These are phyloP conservation scores for Chalcosyrphus nemorum DNA, from an alignment of 2,888 invertebrate species.

Conservation along the genomic window DNA sequence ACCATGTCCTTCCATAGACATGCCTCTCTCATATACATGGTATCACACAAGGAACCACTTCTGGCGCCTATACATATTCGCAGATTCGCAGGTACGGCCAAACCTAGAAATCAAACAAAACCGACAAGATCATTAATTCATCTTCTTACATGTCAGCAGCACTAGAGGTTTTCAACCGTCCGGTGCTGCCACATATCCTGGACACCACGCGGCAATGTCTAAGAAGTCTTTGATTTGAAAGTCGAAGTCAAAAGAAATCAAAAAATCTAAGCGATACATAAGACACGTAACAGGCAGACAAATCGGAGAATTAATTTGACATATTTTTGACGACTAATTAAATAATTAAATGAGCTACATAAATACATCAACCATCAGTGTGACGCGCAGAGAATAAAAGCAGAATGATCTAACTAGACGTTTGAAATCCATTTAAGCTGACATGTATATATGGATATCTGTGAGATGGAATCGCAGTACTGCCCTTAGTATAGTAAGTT, in stretches of 20 bases:
- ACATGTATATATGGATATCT: conserved; percentile 68
- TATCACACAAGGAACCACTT: conserved; percentile 41
- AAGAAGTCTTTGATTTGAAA: conserved; percentile 64
- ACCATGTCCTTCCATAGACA: conserved; percentile 24
- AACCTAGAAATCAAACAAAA: conserved; percentile 72
- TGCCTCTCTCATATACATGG: conserved; percentile 24
- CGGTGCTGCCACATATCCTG: conserved; percentile 33
- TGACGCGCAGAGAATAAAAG: conserved; percentile 24
- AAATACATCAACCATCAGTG: conserved; percentile 62
- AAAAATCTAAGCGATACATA: conserved; percentile 60
- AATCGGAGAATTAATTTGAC: conserved; percentile 72
- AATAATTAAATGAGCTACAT: conserved; percentile 71
- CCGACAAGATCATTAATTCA: conserved; percentile 72
- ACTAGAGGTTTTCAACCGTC: conserved; percentile 53
- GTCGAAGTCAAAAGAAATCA: conserved; percentile 48
- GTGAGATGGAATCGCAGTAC: neutral
- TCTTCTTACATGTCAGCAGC: conserved; percentile 69
- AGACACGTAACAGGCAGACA: conserved; percentile 68
- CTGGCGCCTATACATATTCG: conserved; percentile 48
- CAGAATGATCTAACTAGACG: conserved; percentile 6
- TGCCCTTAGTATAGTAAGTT: no score
- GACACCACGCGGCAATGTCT: conserved; percentile 64
- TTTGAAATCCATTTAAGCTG: conserved; percentile 65
- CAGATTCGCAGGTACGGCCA: conserved; percentile 43
- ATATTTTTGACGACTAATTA: conserved; percentile 73